A percentile compares a stretch with the other conserved stretches of the same genome.
Conservation (phyloP, 2,888 invertebrate species). For the Trachelus stipa region DNA sequence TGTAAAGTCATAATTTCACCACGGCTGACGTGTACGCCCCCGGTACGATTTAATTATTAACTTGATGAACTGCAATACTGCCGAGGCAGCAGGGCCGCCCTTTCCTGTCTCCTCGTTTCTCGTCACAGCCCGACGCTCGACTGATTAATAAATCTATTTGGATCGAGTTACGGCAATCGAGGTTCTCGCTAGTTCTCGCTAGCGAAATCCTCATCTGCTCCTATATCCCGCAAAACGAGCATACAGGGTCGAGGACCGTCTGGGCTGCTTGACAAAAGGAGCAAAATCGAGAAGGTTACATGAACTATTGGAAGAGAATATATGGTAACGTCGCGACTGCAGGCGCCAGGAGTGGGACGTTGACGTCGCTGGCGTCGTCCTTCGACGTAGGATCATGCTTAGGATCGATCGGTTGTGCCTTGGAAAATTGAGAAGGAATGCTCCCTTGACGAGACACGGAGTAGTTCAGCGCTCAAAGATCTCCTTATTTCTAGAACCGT, state of each 20-base stretch:
- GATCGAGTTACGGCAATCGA: constrained; percentile 13
- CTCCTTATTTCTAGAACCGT: background rate
- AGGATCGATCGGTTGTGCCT: background rate
- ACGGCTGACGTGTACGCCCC: constrained; percentile 10
- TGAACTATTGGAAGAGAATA: background rate
- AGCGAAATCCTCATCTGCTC: background rate
- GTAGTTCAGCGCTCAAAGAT: background rate
- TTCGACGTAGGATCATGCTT: background rate
- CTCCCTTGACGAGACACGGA: background rate
- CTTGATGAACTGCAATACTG: constrained; percentile 11
- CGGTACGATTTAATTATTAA: constrained; percentile 12
- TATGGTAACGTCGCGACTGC: background rate
- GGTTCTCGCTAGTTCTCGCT: background rate
- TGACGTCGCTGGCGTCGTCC: background rate
- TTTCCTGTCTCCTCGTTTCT: background rate
- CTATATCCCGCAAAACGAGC: background rate
- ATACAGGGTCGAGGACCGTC: background rate
- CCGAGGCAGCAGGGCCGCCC: background rate
- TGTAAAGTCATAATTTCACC: constrained; percentile 21
- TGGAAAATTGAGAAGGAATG: background rate
- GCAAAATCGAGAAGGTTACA: background rate
- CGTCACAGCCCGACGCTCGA: background rate
- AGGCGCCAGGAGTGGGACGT: background rate
- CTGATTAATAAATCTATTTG: constrained; percentile 7
- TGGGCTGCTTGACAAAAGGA: background rate